These are phyloP conservation scores for Augochlora pura DNA, from an alignment of 1,140 invertebrate species.

Conservation along the genomic window DNA sequence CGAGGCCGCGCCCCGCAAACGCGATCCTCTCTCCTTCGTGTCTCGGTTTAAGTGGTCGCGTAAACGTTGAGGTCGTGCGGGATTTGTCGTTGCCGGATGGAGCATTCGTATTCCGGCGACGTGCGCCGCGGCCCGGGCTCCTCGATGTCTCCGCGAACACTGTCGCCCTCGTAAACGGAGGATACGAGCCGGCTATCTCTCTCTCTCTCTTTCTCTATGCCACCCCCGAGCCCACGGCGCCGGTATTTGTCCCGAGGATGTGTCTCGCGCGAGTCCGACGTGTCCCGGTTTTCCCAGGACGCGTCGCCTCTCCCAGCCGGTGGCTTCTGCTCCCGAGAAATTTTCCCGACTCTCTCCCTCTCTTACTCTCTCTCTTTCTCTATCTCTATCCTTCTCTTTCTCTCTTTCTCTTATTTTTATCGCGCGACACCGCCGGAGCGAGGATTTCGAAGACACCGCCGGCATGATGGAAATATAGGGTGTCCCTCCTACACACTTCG, in stretches of 20 bases:
- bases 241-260: slow-evolving; percentile 1
- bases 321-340: background rate
- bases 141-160: background rate
- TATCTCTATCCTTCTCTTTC: too few relatives aligned
- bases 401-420: background rate
- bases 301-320: background rate
- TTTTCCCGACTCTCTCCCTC: background rate
- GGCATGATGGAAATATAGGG: background rate
- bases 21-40: slow-evolving; percentile 31
- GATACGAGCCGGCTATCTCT: background rate
- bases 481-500: background rate
- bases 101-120: slow-evolving; percentile 50
- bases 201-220: too few relatives aligned
- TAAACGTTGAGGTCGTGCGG: slow-evolving; percentile 38
- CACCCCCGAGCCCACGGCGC: too few relatives aligned
- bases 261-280: background rate
- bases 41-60: slow-evolving; percentile 58
- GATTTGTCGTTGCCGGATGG: slow-evolving; percentile 34
- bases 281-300: background rate
- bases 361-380: too few relatives aligned
- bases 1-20: slow-evolving; percentile 22
- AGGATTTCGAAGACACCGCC: background rate
- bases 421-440: background rate
- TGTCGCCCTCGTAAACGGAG: slow-evolving; percentile 41
- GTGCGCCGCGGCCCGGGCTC: slow-evolving; percentile 6